Evolutionary conservation across 2,113 vertebrate species (phyloP).

Genomic region (Perca flavescens): DNA sequence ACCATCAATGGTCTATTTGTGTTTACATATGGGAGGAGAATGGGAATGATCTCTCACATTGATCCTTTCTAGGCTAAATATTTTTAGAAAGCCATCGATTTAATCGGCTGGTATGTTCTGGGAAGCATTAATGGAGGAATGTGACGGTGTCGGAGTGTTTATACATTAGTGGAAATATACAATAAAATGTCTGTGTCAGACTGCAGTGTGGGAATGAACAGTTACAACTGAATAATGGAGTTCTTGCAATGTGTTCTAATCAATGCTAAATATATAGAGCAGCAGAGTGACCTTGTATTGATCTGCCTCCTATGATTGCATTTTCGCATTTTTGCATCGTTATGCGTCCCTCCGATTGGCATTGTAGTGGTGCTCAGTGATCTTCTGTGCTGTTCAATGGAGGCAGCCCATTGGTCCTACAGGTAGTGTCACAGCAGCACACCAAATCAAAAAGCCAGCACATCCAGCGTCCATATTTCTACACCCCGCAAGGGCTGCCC

Average conservation of each 20-base stretch:
- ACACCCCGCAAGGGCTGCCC: constrained; percentile 11
- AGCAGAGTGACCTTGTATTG: neutral
- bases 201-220: constrained; percentile 3
- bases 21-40: constrained; percentile 75
- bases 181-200: constrained; percentile 17
- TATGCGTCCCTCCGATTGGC: neutral
- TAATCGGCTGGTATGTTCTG: constrained; percentile 77
- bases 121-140: constrained; percentile 79
- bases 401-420: constrained; percentile 23
- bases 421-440: constrained; percentile 28
- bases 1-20: constrained; percentile 83
- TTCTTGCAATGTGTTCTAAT: neutral
- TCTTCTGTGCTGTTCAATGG: constrained; percentile 16
- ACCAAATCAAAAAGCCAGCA: constrained; percentile 48
- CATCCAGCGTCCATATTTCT: constrained; percentile 36
- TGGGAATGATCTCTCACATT: constrained; percentile 79
- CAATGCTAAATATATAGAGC: constrained; percentile 6
- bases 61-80: constrained; percentile 82
- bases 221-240: neutral
- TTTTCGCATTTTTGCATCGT: constrained; percentile 18
- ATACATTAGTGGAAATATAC: constrained; percentile 50
- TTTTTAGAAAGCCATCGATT: constrained; percentile 86
- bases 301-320: neutral
- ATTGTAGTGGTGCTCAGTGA: neutral
- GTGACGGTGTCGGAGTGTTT: constrained; percentile 52